phyloP scores from a whole-genome alignment of 2,888 invertebrate species.

The Zhuqinia jingwanae region DNA sequence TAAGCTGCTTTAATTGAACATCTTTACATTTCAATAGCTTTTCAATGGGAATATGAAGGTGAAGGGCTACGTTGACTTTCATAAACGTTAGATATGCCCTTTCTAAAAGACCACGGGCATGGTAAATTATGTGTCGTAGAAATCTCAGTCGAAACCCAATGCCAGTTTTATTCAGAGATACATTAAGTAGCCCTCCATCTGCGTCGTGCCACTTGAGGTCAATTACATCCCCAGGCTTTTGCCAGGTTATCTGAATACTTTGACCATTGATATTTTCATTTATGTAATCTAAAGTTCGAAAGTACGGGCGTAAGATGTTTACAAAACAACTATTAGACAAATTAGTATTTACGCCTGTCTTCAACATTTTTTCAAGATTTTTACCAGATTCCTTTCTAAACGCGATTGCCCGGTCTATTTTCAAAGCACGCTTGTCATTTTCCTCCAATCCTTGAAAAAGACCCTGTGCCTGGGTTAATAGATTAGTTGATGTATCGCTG shows the following conservation, averaged over 20 bases:
- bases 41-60: slow-evolving; percentile 41
- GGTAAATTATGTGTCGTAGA: slow-evolving; percentile 66
- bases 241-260: slow-evolving; percentile 54
- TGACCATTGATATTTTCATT: slow-evolving; percentile 28
- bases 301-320: background rate
- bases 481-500: slow-evolving; percentile 44
- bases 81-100: slow-evolving; percentile 26
- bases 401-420: background rate
- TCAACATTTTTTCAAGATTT: background rate
- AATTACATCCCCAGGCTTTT: slow-evolving; percentile 48
- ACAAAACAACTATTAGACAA: no score
- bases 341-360: no score
- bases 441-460: slow-evolving; percentile 31
- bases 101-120: slow-evolving; percentile 39
- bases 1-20: slow-evolving; percentile 28
- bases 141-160: slow-evolving; percentile 64
- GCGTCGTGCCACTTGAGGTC: slow-evolving; percentile 58
- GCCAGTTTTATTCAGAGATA: slow-evolving; percentile 54
- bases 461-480: slow-evolving; percentile 30
- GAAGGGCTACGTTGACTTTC: slow-evolving; percentile 48
- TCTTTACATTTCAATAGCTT: slow-evolving; percentile 59
- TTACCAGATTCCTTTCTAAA: slow-evolving; percentile 45
- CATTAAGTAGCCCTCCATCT: slow-evolving; percentile 52
- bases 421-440: background rate
- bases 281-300: slow-evolving; percentile 29